Conservation (phyloP, 2,888 invertebrate genomes). For the Ischnura elegans region DNA sequence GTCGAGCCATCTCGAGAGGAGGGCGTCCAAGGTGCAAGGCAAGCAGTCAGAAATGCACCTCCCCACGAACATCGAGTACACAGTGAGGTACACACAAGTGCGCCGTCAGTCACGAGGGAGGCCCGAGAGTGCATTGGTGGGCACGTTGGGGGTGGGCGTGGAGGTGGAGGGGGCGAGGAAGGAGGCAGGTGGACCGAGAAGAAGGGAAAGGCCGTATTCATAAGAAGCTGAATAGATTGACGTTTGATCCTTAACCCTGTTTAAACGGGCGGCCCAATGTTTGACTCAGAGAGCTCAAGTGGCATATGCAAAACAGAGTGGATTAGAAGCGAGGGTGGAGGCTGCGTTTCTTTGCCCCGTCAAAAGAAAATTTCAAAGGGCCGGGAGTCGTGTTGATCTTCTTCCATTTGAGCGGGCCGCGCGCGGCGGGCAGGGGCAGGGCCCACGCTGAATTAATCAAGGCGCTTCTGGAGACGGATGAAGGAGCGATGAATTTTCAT, state of each 20-base stretch:
- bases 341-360: constrained; percentile 69
- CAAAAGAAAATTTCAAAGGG: constrained; percentile 72
- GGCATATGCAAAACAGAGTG: constrained; percentile 73
- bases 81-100: too few species aligned
- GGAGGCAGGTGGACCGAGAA: not conserved
- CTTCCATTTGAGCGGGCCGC: constrained; percentile 66
- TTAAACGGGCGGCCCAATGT: constrained; percentile 71
- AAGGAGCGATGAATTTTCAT: constrained; percentile 72
- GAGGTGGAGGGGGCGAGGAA: not conserved
- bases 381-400: constrained; percentile 71
- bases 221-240: constrained; percentile 72
- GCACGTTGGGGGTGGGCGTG: too few species aligned
- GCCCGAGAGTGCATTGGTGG: too few species aligned
- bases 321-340: constrained; percentile 70
- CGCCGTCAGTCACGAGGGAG: too few species aligned
- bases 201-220: constrained; percentile 70
- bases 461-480: constrained; percentile 70
- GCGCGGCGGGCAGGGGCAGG: not conserved
- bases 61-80: too few species aligned
- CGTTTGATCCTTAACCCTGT: constrained; percentile 71
- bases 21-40: not conserved
- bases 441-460: constrained; percentile 71
- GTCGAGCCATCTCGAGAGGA: not conserved
- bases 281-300: constrained; percentile 72
- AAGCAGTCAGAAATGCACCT: too few species aligned